Evolutionary conservation across 1,140 invertebrate species (phyloP), one percentile per base, ranked within the genome.

Genomic region (Ceratoteleas bidentatus): DNA sequence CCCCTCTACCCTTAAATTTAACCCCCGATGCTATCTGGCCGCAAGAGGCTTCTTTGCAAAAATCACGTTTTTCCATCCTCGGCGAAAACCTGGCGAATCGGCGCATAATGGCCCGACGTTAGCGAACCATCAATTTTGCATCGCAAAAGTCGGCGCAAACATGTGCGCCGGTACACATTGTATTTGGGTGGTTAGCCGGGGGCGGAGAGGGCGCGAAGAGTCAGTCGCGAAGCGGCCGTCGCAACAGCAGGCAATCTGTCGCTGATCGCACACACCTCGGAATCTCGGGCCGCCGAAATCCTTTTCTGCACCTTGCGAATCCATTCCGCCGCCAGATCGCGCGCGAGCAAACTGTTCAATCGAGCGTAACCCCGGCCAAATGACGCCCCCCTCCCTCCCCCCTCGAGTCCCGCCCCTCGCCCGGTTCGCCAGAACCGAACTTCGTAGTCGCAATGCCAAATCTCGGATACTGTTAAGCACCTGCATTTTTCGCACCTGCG

Each of bases 211-310:
- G 54, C 83, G 47, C 54, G 77, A 77, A 77, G 84, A 87, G 87
- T 86, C 86, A 88, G 87, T 86, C 86, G 85, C 83, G 84, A 79
- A 85, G 77, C 85, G 86, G 74, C 68, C 24, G 24, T 24, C 1
- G 84, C 70, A 50, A 36, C 60, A 81, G 83, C 83, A 72, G 66
- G 83, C 85, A 86, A 87, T 86, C 86, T 83, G 85, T 86, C 84
- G 84, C 69, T 75, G 60, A 61, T 65, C 54, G 53, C 61, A 47
- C 70, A 60, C 58, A 49, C 53, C 15, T 1, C n/a, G 40, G 65
- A 60, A 81, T 75, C 76, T 79, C 76, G 49, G 74, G 66, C 32
- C 57, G 38, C 32, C 70, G 13, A 81, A 78, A 82, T 80, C 83
- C 62, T 78, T 76, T 64, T 57, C 64, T 69, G 74, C 69, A 72